Base-by-base conservation (phyloP, 64 coral and sea anemone genomes). In the Platygyra sinensis region DNA sequence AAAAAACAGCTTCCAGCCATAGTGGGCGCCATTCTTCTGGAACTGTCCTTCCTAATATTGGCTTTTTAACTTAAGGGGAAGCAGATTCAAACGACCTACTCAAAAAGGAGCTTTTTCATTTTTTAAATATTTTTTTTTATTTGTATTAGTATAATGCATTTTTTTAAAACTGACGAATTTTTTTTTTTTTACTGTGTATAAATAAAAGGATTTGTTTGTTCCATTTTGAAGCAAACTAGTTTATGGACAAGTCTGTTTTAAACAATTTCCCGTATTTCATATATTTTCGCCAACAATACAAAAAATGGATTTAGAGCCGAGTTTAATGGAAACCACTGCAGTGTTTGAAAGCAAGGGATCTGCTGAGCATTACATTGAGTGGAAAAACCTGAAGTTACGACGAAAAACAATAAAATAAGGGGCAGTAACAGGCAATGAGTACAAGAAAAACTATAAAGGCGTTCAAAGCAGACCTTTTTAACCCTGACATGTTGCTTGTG, bases 301-400 rank as follows among this genome's bases (percentile, higher is more conserved):
- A 78, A n/a, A 52, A 78, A 46, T 78, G 75, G 75, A 52, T 78
- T 78, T 52, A 78, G 51, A 9, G 75, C 75, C 19, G 75, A 78
- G 49, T n/a, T 78, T 78, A 8, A 52, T 78, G 32, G 54, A 78
- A n/a, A n/a, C n/a, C 19, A 78, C 75, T 8, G 54, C 24, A n/a
- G 75, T n/a, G n/a, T n/a, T 78, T 5, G 75, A n/a, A 55, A 52
- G 75, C 6, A 38, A 78, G 42, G 8, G 75, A 78, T 11, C 20
- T 52, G 15, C 32, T 8, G 27, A 78, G 42, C 2, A n/a, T 24
- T 4, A 10, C 75, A 52, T 38, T 50, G 38, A 52, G 24, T 78
- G 20, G 22, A 51, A 8, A 11, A 5, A 20, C n/a, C 22, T 12
- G 18, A 78, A 52, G 16, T 11, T 0, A 78, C 46, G 10, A 78